phyloP scores from a whole-genome alignment of 2,797 vertebrate species.

The Sarcophilus harrisii region DNA sequence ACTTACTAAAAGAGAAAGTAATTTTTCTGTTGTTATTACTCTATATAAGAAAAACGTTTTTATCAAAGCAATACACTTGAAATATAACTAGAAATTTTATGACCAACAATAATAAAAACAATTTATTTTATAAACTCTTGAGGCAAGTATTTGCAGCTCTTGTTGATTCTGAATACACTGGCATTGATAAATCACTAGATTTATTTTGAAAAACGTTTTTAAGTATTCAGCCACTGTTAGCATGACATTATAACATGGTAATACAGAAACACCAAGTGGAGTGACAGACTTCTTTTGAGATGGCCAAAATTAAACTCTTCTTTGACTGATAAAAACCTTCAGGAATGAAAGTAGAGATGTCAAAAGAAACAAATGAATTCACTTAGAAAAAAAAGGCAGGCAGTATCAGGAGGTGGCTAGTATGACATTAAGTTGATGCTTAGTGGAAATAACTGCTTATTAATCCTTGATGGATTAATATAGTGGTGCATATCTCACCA shows the following conservation, averaged over 20 bases:
- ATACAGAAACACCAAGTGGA: background rate
- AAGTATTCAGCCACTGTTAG: background rate
- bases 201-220: background rate
- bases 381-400: background rate
- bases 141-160: background rate
- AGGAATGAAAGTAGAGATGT: background rate
- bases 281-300: background rate
- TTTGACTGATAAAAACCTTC: background rate
- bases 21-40: background rate
- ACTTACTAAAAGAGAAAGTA: accelerated
- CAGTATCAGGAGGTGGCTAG: no score
- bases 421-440: background rate
- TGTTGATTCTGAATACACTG: background rate
- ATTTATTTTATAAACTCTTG: background rate
- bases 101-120: background rate
- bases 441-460: background rate
- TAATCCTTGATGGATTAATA: background rate
- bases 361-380: background rate
- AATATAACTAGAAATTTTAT: background rate
- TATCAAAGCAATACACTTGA: background rate
- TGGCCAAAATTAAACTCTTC: background rate
- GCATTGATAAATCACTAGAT: accelerated
- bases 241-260: background rate
- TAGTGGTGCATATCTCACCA: background rate
- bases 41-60: background rate